These are phyloP conservation scores for Cremastinae sp. DNA, from an alignment of 2,888 invertebrate genomes.

Conservation along the genomic window DNA sequence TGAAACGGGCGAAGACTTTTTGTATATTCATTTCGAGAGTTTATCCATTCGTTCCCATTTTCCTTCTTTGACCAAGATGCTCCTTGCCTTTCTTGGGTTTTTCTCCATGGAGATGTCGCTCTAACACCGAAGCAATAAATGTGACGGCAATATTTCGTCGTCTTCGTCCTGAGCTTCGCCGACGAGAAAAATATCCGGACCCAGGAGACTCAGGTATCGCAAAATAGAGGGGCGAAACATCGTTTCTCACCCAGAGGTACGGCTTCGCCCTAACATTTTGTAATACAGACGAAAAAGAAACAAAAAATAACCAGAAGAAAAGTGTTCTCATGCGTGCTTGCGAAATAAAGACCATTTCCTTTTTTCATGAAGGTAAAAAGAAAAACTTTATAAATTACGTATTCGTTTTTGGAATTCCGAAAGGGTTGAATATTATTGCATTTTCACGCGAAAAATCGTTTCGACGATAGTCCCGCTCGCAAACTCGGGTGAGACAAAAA, in stretches of 20 bases:
- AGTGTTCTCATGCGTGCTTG: neutral
- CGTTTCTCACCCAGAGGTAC: conserved; percentile 28
- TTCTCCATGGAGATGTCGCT: conserved; percentile 45
- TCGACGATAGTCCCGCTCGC: conserved; percentile 40
- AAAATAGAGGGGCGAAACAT: conserved; percentile 33
- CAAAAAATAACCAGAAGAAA: neutral
- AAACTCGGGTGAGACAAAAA: neutral
- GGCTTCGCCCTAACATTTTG: conserved; percentile 15
- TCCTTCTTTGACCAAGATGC: conserved; percentile 17
- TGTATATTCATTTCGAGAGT: conserved; percentile 55
- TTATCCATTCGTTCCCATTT: conserved; percentile 49
- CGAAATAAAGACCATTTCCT: neutral
- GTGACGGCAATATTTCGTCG: conserved; percentile 53
- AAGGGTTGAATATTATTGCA: neutral
- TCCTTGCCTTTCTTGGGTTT: neutral
- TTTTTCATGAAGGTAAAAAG: too few relatives aligned
- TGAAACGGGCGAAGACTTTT: conserved; percentile 26
- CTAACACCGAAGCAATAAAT: conserved; percentile 53
- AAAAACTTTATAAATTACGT: neutral
- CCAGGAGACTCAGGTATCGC: conserved; percentile 36
- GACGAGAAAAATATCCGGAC: conserved; percentile 16
- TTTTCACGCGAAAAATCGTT: conserved; percentile 18
- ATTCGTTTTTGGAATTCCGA: too few relatives aligned
- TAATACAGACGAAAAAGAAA: conserved; percentile 24
- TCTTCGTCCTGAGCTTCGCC: conserved; percentile 17